Base-by-base conservation (phyloP, 92 coral and sea anemone species). In the Anthopleura xanthogrammica region DNA sequence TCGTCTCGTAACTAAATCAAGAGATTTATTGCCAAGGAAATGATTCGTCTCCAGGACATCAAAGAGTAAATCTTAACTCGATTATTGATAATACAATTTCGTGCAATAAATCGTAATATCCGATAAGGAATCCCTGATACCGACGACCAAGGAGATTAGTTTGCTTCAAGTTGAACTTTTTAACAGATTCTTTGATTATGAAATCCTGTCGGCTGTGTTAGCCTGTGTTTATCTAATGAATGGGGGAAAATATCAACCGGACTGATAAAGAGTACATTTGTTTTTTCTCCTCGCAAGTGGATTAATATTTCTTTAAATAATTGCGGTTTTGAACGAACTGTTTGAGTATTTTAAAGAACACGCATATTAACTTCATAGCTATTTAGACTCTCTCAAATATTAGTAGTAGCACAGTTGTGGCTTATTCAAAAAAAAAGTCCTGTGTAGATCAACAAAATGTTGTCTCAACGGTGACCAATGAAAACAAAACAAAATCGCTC, bases 61-160 rank as follows among this genome's bases (percentile, higher is more conserved):
- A 68, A 68, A 68, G 74, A 24, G 42, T 24, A 68, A 68, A 68
- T 29, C 74, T 68, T 68, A 68, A 68, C 74, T 68, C 42, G 29
- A 68, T 68, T 36, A 68, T n/a, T 11, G 74, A 68, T 68, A 68
- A 68, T 68, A 68, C 74, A 68, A 68, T 68, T 68, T 68, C 42
- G 29, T 68, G 41, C 74, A 24, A 68, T 68, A 29, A 68, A 68
- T 68, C 74, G 8, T 36, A 68, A 68, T 68, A 68, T 68, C 74
- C 74, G 74, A 68, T 68, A 68, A 68, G 42, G 13, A 36, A 68
- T 54, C 16, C 42, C 40, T 12, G 14, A 11, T 29, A 29, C 74
- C 74, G 42, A 29, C 42, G 11, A 2, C 42, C 41, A 16, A 68
- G 42, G 12, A 24, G 74, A 68, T 68, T 68, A 68, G 42, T 68